These are phyloP conservation scores for Gambusia holbrooki DNA, from an alignment of 2,113 vertebrate genomes.

Conservation along the genomic window DNA sequence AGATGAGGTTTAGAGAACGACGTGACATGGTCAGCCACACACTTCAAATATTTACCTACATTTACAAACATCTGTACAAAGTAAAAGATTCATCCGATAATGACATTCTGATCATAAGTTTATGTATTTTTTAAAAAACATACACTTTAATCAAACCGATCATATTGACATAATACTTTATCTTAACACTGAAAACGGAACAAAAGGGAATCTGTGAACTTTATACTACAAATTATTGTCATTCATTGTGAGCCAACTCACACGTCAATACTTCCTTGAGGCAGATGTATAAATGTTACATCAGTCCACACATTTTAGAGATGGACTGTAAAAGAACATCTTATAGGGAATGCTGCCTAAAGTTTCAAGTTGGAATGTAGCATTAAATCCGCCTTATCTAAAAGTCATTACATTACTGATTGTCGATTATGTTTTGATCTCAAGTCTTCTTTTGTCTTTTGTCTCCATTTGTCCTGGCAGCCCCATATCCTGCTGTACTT, in stretches of 20 bases:
- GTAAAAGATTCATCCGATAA: background rate
- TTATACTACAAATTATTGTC: background rate
- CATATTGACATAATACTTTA: background rate
- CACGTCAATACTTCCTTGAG: background rate
- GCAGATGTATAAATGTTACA: no score
- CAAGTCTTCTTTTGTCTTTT: conserved; percentile 31
- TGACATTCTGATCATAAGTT: background rate
- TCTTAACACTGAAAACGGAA: background rate
- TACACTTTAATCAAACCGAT: background rate
- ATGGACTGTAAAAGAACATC: background rate
- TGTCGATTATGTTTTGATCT: conserved; percentile 59
- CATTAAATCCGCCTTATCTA: conserved; percentile 66
- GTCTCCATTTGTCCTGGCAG: conserved; percentile 47
- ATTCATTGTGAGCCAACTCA: background rate
- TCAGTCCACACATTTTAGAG: no score
- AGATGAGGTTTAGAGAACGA: background rate
- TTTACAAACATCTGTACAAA: background rate
- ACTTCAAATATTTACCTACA: background rate
- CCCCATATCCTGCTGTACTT: conserved; percentile 20
- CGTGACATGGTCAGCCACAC: background rate
- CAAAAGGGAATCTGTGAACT: background rate
- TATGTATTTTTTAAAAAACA: no score
- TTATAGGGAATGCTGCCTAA: conserved; percentile 39
- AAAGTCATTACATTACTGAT: conserved; percentile 65
- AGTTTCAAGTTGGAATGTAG: conserved; percentile 44